These are phyloP conservation scores for Phycodurus eques DNA, from an alignment of 2,113 vertebrate genomes.

Conservation along the genomic window DNA sequence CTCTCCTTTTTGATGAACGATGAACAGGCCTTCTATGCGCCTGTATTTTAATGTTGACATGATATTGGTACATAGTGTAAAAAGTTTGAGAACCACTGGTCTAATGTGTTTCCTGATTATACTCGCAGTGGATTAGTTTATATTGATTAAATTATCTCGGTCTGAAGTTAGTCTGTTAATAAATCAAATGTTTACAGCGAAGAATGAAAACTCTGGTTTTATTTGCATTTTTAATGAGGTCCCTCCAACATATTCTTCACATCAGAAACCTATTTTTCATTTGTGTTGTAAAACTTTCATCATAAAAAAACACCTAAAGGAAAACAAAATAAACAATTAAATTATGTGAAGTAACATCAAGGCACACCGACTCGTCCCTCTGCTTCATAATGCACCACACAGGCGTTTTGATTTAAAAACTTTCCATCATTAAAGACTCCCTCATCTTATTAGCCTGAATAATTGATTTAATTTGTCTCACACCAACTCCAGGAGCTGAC, in stretches of 20 bases:
- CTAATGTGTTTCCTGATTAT: too few species aligned
- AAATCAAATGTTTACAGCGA: background rate
- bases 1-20: too few species aligned
- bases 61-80: too few species aligned
- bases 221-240: background rate
- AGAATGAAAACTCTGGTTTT: background rate
- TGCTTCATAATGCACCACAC: slow-evolving; percentile 65
- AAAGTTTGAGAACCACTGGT: too few species aligned
- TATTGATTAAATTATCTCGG: too few species aligned
- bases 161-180: too few species aligned
- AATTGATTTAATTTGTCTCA: slow-evolving; percentile 95
- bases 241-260: background rate
- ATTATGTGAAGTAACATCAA: background rate
- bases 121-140: too few species aligned
- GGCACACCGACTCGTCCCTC: background rate
- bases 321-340: background rate
- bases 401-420: slow-evolving; percentile 87
- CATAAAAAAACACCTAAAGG: background rate
- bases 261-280: background rate
- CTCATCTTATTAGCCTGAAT: slow-evolving; percentile 85
- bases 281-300: background rate
- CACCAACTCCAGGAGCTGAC: slow-evolving; percentile 66
- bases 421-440: slow-evolving; percentile 92
- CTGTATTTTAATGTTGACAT: too few species aligned
- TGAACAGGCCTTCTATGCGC: too few species aligned